Evolutionary conservation across 2,113 vertebrate genomes (phyloP).

Genomic region (Ancistrus triradiatus): DNA sequence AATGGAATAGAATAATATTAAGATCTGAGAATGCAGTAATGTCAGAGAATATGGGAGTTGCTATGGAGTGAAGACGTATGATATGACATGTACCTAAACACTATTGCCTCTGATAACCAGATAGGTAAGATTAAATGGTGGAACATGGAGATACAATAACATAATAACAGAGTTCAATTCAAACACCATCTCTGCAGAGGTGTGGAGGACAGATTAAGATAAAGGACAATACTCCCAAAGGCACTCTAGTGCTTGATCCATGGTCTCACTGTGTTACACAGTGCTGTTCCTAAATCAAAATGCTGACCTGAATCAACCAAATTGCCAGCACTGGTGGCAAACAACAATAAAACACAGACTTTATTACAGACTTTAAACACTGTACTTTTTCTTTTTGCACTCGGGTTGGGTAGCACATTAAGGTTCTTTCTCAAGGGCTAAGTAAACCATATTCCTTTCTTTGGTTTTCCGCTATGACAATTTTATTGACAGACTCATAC

Average conservation of each 20-base stretch:
- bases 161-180: not conserved
- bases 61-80: not conserved
- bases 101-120: not conserved
- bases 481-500: constrained; percentile 14
- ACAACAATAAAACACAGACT: constrained; percentile 17
- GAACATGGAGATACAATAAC: not conserved
- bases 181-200: not conserved
- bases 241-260: not conserved
- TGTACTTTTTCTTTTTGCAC: constrained; percentile 1
- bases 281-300: constrained; percentile 24
- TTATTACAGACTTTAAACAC: constrained; percentile 12
- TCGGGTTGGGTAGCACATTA: constrained; percentile 16
- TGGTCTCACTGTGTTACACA: constrained; percentile 9
- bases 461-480: constrained; percentile 5
- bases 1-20: not conserved
- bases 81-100: not conserved
- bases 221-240: constrained; percentile 1
- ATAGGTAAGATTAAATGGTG: not conserved
- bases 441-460: constrained; percentile 27
- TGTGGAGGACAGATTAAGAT: not conserved
- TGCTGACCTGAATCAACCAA: not conserved
- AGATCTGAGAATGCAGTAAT: not conserved
- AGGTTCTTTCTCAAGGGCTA: constrained; percentile 15
- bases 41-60: not conserved
- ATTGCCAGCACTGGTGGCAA: constrained; percentile 12